Conservation (phyloP, 2,113 vertebrate genomes). For the Brachionichthys hirsutus region DNA sequence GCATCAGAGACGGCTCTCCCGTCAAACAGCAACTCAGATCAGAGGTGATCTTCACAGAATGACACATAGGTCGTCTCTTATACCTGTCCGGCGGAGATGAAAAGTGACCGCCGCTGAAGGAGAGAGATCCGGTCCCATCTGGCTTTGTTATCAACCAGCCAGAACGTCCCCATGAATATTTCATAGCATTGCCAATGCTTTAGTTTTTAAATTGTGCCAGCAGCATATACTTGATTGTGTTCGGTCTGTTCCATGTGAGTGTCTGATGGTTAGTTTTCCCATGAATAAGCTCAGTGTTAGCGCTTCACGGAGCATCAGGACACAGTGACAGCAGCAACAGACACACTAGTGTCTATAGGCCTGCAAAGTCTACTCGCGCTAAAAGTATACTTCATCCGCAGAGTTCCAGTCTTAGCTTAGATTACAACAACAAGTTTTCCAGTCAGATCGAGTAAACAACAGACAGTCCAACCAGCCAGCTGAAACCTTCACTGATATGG, state of each 20-base stretch:
- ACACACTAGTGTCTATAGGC: neutral
- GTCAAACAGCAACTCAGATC: too few relatives aligned
- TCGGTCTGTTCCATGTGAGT: slow-evolving; percentile 49
- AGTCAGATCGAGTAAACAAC: slow-evolving; percentile 14
- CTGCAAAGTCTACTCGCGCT: slow-evolving; percentile 4
- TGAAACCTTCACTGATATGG: slow-evolving; percentile 32
- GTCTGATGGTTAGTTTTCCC: slow-evolving; percentile 35
- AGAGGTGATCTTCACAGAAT: neutral
- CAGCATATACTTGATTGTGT: slow-evolving; percentile 21
- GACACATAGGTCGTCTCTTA: too few relatives aligned
- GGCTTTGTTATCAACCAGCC: slow-evolving; percentile 45
- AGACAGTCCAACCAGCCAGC: slow-evolving; percentile 40
- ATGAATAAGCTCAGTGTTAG: slow-evolving; percentile 57
- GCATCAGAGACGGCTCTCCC: too few relatives aligned
- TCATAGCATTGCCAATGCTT: slow-evolving; percentile 33
- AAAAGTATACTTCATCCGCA: neutral
- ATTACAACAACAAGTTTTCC: slow-evolving; percentile 8
- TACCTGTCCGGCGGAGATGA: neutral
- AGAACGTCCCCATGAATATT: slow-evolving; percentile 45
- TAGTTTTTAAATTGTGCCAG: slow-evolving; percentile 48
- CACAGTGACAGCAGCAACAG: neutral
- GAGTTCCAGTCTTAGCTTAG: too few relatives aligned
- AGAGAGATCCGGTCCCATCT: slow-evolving; percentile 16
- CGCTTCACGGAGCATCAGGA: slow-evolving; percentile 20
- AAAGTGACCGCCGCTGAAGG: slow-evolving; percentile 8